Percentiles rank a stretch among this genome's conserved stretches.
Evolutionary conservation across 2,797 vertebrate genomes (phyloP).

Genomic region (Clarias fuscus): DNA sequence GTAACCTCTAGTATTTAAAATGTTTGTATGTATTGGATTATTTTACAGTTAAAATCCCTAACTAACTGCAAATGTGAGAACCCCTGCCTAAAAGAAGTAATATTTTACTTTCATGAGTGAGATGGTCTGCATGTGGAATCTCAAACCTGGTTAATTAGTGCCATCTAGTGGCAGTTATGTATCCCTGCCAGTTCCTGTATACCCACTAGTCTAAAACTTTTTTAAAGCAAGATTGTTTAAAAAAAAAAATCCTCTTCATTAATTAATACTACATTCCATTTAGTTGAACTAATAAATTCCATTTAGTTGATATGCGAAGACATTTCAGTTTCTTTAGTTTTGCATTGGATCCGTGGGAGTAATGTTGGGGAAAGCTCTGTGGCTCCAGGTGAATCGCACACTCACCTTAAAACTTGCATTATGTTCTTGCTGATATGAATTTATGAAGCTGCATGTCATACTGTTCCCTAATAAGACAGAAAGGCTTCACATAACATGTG

Average conservation of each 20-base stretch:
- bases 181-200: not conserved
- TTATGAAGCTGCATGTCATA: not conserved
- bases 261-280: not conserved
- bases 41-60: not conserved
- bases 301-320: not conserved
- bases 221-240: not conserved
- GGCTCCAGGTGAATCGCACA: not conserved
- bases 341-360: not conserved
- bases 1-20: not conserved
- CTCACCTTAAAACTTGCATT: not conserved
- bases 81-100: not conserved
- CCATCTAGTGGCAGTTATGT: conserved; percentile 41
- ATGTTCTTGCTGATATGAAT: not conserved
- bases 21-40: not conserved
- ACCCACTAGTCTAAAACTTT: not conserved
- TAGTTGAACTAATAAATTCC: not conserved
- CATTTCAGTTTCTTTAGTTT: not conserved
- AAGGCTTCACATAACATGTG: not conserved
- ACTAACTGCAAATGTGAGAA: not conserved
- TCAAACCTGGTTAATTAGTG: conserved; percentile 28
- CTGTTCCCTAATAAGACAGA: not conserved
- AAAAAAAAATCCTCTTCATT: too few species aligned
- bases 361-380: not conserved
- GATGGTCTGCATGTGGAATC: not conserved
- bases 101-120: not conserved